phyloP scores from a whole-genome alignment of 2,888 invertebrate genomes.

The Cerceris rybyensis region DNA sequence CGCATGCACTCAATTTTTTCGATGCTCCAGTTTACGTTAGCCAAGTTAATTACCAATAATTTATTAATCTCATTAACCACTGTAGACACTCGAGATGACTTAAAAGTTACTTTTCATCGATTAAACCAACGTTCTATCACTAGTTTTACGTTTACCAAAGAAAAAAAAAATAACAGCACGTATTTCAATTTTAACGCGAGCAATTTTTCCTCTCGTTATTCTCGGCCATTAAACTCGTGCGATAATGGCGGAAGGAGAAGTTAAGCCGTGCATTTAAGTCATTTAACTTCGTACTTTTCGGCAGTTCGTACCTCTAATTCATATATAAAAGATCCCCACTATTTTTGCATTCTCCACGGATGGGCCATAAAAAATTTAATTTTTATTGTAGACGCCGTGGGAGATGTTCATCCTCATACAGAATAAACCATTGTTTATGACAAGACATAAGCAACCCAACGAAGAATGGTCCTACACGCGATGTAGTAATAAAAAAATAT shows the following conservation, averaged over 20 bases:
- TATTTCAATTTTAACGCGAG: not conserved
- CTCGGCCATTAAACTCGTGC: not conserved
- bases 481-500: slow-evolving; percentile 24
- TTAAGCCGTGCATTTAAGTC: slow-evolving; percentile 4
- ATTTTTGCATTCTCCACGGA: not conserved
- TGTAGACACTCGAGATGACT: too few species aligned
- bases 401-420: slow-evolving; percentile 16
- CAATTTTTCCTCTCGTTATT: not conserved
- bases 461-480: not conserved
- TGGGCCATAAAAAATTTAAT: slow-evolving; percentile 7
- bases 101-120: too few species aligned
- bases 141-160: too few species aligned
- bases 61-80: too few species aligned
- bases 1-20: too few species aligned
- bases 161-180: not conserved
- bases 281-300: not conserved
- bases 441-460: not conserved
- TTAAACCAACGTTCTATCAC: too few species aligned
- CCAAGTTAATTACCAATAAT: too few species aligned
- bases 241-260: not conserved
- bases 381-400: slow-evolving; percentile 9
- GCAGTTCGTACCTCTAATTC: not conserved
- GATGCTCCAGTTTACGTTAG: too few species aligned
- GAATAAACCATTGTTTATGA: slow-evolving; percentile 19
- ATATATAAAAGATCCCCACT: not conserved